Evolutionary conservation across 2,113 vertebrate species (phyloP).

Genomic region (Pterocles gutturalis): DNA sequence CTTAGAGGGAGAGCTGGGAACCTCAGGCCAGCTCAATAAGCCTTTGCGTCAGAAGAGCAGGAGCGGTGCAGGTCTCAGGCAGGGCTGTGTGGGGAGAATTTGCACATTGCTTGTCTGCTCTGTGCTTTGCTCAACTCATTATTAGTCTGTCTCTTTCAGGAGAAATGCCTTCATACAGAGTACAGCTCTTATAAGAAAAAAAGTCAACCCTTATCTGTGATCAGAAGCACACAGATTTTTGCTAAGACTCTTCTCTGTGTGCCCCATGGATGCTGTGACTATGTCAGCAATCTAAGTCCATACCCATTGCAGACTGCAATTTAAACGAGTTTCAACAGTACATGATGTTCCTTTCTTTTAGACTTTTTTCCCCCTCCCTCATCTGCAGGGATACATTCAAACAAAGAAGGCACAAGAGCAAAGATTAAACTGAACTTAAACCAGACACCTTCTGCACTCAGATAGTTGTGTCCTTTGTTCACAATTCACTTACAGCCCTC

Average conservation of each 20-base stretch:
- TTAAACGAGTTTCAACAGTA: background rate
- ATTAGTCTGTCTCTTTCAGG: background rate
- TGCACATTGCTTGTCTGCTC: background rate
- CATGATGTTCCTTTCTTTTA: background rate
- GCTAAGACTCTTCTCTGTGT: background rate
- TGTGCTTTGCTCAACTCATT: background rate
- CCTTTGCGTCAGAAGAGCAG: background rate
- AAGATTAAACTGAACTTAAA: conserved; percentile 41
- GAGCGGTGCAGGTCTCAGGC: background rate
- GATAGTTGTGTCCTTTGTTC: conserved; percentile 17
- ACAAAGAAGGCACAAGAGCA: background rate
- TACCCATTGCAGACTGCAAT: background rate
- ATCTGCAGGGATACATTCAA: background rate
- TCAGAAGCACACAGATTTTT: background rate
- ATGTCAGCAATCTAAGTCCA: background rate
- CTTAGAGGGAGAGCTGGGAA: background rate
- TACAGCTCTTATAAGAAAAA: background rate
- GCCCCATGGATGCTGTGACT: background rate
- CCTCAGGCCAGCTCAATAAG: background rate
- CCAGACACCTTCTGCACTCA: conserved; percentile 2
- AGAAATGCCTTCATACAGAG: background rate
- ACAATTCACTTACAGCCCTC: background rate
- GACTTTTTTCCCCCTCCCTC: background rate
- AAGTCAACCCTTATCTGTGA: background rate
- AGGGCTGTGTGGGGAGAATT: background rate